These are phyloP conservation scores for Rhagonycha fulva DNA, from an alignment of 2,888 invertebrate genomes.

Conservation along the genomic window DNA sequence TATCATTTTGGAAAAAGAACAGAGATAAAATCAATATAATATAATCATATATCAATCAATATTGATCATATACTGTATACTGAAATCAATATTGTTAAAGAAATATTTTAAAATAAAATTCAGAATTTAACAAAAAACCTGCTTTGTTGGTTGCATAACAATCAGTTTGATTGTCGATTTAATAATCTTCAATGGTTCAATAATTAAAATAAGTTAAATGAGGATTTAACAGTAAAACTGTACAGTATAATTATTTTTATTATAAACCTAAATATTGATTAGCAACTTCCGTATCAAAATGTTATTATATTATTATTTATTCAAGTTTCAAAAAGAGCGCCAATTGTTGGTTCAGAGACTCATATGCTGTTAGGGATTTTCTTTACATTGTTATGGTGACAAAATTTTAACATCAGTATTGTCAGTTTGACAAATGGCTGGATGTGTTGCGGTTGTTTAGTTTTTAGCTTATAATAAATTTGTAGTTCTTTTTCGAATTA, in stretches of 20 bases:
- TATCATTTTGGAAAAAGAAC: too few species aligned
- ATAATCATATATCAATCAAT: too few species aligned
- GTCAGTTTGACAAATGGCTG: slow-evolving; percentile 27
- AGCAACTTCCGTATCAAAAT: background rate
- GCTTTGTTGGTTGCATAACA: background rate
- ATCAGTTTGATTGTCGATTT: background rate
- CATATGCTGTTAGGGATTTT: slow-evolving; percentile 4
- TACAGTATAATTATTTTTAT: background rate
- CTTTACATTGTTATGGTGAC: background rate
- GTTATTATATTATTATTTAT: background rate
- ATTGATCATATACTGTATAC: too few species aligned
- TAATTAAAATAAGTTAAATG: background rate
- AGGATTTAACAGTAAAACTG: background rate
- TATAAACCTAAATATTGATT: background rate
- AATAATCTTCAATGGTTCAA: background rate
- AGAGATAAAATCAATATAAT: too few species aligned
- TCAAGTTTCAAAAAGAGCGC: background rate
- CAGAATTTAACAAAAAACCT: too few species aligned
- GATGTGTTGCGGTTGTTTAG: slow-evolving; percentile 6
- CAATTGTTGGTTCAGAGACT: background rate
- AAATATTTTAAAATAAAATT: too few species aligned
- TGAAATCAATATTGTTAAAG: too few species aligned
- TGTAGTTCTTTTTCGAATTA: background rate
- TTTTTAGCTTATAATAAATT: slow-evolving; percentile 1
- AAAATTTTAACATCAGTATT: background rate